Base-by-base conservation (phyloP, 2,888 invertebrate genomes). In the Drosophila anomalipes region DNA sequence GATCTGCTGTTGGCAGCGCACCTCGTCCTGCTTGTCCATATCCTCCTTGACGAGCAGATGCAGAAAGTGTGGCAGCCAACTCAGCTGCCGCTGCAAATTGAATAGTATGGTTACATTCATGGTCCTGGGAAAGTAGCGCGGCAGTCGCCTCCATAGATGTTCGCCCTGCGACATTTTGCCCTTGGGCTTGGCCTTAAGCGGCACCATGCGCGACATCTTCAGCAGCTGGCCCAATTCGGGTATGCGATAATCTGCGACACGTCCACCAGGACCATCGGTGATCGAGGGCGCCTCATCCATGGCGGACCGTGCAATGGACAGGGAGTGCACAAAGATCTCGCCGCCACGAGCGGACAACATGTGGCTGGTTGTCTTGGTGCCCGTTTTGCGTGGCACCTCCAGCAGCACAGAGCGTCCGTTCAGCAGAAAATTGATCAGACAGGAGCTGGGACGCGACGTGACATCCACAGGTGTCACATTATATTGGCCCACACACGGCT, bases 391-490 rank as follows among this genome's bases (percentile, higher is more conserved):
- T 0, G 96, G 97, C 95, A 98, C 97, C 94, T 99, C 99, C 58
- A 99, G 94, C 94, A 98, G 96, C 19, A 98, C 98, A 0, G 97
- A 97, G n/a, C 98, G 95, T 14, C 99, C 99, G 91, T 97, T 98
- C 1, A 99, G 95, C n/a, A 99, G 94, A 94, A 99, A 99, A 94
- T 99, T 99, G 56, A 99, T 99, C 61, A 99, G 95, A 92, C 99
- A 99, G 0, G 99, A 97, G 0, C 99, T 99, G 0, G 99, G 99
- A 0, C 99, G 95, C 28, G 98, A 98, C 82, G 98, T 99, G 0
- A 99, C 98, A 94, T 99, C 98, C 0, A 98, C 98, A 0, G 99
- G 99, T 0, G 99, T 99, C 32, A 99, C 98, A 72, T 98, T 95
- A 94, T 97, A 97, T 93, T 98, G 96, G 0, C 96, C 96, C 0